Base-by-base conservation (phyloP, 2,797 vertebrate species). In the Acanthurus leucopareius region DNA sequence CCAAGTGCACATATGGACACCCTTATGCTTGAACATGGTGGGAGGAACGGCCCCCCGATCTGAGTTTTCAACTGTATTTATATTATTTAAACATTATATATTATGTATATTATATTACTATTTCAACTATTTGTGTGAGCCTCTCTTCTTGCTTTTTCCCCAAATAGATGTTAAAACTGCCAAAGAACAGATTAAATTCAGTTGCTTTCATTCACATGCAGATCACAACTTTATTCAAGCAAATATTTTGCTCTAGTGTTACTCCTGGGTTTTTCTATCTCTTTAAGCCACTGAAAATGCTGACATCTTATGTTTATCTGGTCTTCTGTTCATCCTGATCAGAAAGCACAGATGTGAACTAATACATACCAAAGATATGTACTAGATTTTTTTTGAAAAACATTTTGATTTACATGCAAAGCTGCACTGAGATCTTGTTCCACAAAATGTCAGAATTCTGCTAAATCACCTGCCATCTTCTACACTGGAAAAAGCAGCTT, bases 221-320 rank as follows among this genome's bases (percentile, higher is more conserved):
- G 75, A 75, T 69, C 53, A 17, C 15, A 59, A 3, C 5, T 58
- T 19, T 7, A 52, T 14, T 69, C 53, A 48, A 44, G 58, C 9
- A n/a, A 17, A 16, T 25, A 38, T 14, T 22, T 35, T 52, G 20
- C 1, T 51, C 45, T 51, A n/a, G 19, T 40, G 17, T 47, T 42
- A 20, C 19, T 4, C 44, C 25, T 52, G 9, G 16, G 19, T n/a
- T 35, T 35, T 19, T 25, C 0, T 22, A n/a, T 69, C 40, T 47
- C 14, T 54, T 47, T 53, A 6, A 61, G 20, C 9, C 28, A 62
- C 42, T 28, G 28, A 48, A 54, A 72, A 22, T 4, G 28, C 15
- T 0, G 13, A 59, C 1, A 42, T 22, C 58, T 42, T 4, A 40
- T 1, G 48, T 20, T 51, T 14, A 64, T 1, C 10, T 56, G 25